Percentiles rank a stretch among this genome's conserved stretches.
Evolutionary conservation across 1,140 invertebrate species (phyloP).

Genomic region (Drosophila sproati): DNA sequence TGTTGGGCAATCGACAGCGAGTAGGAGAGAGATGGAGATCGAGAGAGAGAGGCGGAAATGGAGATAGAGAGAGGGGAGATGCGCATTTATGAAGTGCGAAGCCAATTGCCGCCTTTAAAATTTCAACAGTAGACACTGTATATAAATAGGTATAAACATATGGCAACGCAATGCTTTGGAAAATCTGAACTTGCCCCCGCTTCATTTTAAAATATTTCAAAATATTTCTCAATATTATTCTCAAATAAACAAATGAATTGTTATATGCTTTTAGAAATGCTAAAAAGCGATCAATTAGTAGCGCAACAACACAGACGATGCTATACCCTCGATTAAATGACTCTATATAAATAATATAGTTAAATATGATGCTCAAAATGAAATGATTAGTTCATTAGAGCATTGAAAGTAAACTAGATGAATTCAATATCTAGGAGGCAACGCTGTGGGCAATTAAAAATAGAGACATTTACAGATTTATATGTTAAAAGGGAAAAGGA

Average conservation of each 20-base stretch:
- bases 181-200: slow-evolving; percentile 55
- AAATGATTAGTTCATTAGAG: too few species aligned
- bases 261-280: slow-evolving; percentile 45
- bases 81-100: slow-evolving; percentile 74
- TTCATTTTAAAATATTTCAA: slow-evolving; percentile 25
- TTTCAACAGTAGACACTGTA: slow-evolving; percentile 56
- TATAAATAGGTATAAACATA: slow-evolving; percentile 43
- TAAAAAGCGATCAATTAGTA: not conserved
- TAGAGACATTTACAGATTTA: too few species aligned
- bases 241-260: slow-evolving; percentile 62
- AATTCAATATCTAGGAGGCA: not conserved
- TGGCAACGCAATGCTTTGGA: slow-evolving; percentile 25
- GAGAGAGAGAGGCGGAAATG: too few species aligned
- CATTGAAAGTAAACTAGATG: not conserved
- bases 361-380: too few species aligned
- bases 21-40: too few species aligned
- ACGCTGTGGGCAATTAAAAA: not conserved
- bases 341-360: too few species aligned
- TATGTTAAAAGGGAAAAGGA: too few species aligned
- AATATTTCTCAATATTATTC: slow-evolving; percentile 54
- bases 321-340: not conserved
- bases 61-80: not conserved
- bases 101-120: slow-evolving; percentile 59
- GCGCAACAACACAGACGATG: not conserved
- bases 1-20: slow-evolving; percentile 30